Percentiles rank a stretch among this genome's conserved stretches.
phyloP scores from a whole-genome alignment of 2,113 vertebrate species.

The Eurystomus gularis region DNA sequence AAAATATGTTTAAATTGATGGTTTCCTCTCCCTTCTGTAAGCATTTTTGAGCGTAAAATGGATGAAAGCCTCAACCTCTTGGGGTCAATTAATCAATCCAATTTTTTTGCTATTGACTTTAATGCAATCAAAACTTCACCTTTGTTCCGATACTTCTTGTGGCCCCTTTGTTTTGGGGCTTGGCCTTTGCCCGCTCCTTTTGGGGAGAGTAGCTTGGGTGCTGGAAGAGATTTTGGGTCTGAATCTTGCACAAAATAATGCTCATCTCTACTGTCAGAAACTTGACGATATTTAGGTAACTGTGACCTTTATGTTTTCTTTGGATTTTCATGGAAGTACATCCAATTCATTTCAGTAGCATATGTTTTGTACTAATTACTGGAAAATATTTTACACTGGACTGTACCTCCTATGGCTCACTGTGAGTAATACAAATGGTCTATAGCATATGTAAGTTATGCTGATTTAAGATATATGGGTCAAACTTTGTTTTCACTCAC shows the following conservation, averaged over 20 bases:
- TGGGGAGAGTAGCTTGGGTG: not conserved
- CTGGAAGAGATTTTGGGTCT: not conserved
- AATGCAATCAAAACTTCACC: not conserved
- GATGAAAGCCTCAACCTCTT: not conserved
- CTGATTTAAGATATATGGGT: not conserved
- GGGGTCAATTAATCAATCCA: not conserved
- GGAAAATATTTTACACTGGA: not conserved
- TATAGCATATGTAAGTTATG: rapidly evolving
- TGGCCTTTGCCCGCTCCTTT: not conserved
- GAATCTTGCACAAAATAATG: not conserved
- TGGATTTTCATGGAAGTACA: not conserved
- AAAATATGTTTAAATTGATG: not conserved
- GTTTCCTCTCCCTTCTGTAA: not conserved
- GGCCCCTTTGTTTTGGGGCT: not conserved
- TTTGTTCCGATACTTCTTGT: not conserved
- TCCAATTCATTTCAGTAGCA: not conserved
- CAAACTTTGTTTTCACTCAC: not conserved
- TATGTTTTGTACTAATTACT: not conserved
- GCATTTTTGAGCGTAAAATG: not conserved
- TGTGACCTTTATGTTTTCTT: not conserved
- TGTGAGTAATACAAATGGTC: not conserved
- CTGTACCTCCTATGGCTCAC: not conserved
- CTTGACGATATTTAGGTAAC: not conserved
- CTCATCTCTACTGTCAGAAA: not conserved
- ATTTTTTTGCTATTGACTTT: not conserved